Conservation (phyloP, 2,113 vertebrate species). For the Helogale parvula region DNA sequence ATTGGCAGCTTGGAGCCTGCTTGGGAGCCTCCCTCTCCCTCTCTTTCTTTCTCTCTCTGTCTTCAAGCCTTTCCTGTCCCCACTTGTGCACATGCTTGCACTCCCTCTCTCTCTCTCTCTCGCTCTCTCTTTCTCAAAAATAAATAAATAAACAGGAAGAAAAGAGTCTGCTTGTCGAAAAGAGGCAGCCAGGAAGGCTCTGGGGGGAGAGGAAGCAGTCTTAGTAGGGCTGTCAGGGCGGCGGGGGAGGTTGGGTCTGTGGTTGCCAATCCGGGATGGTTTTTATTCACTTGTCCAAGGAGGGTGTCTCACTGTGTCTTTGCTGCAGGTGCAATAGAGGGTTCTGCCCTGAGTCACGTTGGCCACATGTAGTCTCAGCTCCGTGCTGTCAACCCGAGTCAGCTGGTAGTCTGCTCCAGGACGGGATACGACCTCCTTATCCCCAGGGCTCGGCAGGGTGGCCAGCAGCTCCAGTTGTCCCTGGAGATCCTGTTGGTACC, state of each 20-base stretch:
- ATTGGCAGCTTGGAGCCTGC: too few species aligned
- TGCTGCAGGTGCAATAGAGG: slow-evolving; percentile 66
- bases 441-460: background rate
- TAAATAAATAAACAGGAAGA: too few species aligned
- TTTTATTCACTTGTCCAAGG: slow-evolving; percentile 9
- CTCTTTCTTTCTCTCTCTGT: too few species aligned
- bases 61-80: too few species aligned
- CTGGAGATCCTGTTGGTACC: slow-evolving; percentile 63
- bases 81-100: too few species aligned
- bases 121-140: too few species aligned
- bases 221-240: background rate
- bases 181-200: too few species aligned
- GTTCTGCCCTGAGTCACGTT: slow-evolving; percentile 46
- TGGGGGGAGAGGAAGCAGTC: background rate
- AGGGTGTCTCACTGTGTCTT: slow-evolving; percentile 49
- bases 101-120: too few species aligned
- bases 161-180: background rate
- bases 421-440: background rate
- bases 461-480: slow-evolving; percentile 43
- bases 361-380: slow-evolving; percentile 19
- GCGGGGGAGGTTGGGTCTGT: background rate
- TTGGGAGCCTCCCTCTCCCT: too few species aligned
- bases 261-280: background rate
- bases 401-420: background rate
- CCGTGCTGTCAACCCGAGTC: fast-evolving